Percentiles rank a stretch among this genome's conserved stretches.
phyloP scores from a whole-genome alignment of 1,140 invertebrate genomes.

The Phymastichus coffea region DNA sequence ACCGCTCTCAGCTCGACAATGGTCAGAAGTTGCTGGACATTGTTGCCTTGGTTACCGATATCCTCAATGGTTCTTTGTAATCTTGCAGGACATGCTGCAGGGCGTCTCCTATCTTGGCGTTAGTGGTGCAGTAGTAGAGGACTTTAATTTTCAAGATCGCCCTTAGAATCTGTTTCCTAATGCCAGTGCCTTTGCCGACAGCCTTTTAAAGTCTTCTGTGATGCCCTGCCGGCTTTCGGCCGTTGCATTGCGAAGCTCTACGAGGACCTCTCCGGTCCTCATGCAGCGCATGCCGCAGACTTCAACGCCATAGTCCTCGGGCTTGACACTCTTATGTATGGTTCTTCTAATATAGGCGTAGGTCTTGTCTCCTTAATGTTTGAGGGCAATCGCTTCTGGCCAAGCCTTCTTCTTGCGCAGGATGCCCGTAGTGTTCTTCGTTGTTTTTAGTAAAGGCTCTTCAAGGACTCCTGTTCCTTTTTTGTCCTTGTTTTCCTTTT shows the following conservation, averaged over 20 bases:
- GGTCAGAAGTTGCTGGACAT: background rate
- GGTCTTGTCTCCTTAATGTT: background rate
- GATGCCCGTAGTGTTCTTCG: too few relatives aligned
- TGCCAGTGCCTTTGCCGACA: background rate
- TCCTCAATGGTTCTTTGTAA: background rate
- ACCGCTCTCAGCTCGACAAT: background rate
- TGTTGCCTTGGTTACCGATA: background rate
- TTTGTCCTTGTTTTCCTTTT: too few relatives aligned
- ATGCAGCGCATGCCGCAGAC: slow-evolving; percentile 3
- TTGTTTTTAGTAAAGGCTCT: too few relatives aligned
- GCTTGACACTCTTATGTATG: slow-evolving; percentile 4
- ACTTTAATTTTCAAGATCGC: slow-evolving; percentile 8
- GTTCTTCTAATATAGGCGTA: slow-evolving; percentile 3
- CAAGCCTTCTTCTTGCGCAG: background rate
- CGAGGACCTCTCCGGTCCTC: slow-evolving; percentile 1
- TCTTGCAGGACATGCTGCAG: background rate
- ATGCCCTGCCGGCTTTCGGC: background rate
- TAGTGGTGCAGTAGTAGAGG: background rate
- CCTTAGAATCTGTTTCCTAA: background rate
- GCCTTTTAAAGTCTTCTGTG: background rate
- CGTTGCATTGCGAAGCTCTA: slow-evolving; percentile 1
- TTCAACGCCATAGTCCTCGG: background rate
- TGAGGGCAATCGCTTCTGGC: slow-evolving; percentile 1
- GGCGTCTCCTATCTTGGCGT: background rate
- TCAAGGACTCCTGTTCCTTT: too few relatives aligned